Conservation (phyloP, 2,888 invertebrate genomes). For the Microctonus hyperodae region DNA sequence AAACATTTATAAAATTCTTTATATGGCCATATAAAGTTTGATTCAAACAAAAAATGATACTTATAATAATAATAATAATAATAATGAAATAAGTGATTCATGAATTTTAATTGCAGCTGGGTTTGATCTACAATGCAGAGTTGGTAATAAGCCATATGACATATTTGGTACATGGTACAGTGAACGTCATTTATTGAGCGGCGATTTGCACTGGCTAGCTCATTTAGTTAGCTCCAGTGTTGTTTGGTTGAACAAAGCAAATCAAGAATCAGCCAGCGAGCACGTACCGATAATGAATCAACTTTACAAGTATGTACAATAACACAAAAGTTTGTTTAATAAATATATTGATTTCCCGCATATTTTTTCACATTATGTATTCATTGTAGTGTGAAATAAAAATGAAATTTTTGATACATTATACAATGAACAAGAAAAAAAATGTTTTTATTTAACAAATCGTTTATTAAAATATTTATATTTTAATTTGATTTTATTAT, state of each 20-base stretch:
- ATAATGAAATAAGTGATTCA: background rate
- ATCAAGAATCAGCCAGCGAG: constrained; percentile 80
- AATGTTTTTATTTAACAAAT: background rate
- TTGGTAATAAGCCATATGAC: constrained; percentile 85
- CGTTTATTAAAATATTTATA: no score
- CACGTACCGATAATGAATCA: constrained; percentile 79
- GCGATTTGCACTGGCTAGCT: constrained; percentile 81
- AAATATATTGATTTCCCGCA: no score
- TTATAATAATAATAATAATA: no score
- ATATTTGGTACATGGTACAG: constrained; percentile 91
- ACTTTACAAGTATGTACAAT: constrained; percentile 66
- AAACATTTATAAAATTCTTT: no score
- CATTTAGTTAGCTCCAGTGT: constrained; percentile 77
- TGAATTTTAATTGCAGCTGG: constrained; percentile 64
- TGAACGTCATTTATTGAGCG: constrained; percentile 80
- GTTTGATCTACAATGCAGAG: constrained; percentile 75
- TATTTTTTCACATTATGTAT: no score
- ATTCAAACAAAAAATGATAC: no score
- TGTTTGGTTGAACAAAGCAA: constrained; percentile 83
- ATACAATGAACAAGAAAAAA: background rate
- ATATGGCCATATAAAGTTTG: no score
- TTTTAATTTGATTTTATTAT: no score
- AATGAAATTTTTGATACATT: constrained; percentile 2
- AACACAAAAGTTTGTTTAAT: no score
- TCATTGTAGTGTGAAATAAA: no score